Evolutionary conservation across 1,140 invertebrate species (phyloP).

Genomic region (Drosophila aff.): DNA sequence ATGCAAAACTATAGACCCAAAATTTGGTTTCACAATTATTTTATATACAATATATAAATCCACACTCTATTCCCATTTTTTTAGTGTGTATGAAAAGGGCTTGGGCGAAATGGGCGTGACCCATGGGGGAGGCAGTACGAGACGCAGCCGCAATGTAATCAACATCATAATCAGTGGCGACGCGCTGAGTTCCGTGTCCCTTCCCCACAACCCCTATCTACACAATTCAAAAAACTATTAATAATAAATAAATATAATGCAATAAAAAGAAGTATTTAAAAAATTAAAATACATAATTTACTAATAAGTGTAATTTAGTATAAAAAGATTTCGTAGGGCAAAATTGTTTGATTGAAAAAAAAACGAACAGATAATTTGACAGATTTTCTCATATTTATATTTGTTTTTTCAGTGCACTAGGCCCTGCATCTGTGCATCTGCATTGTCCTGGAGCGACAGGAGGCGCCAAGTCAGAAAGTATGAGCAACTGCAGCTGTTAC

Average conservation of each 20-base stretch:
- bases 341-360: too few relatives aligned
- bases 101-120: not conserved
- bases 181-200: constrained; percentile 11
- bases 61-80: too few relatives aligned
- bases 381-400: too few relatives aligned
- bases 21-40: not conserved
- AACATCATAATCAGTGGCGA: constrained; percentile 65
- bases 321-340: not conserved
- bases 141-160: constrained; percentile 54
- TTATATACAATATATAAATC: too few relatives aligned
- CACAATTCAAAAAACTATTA: not conserved
- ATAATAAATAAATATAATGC: not conserved
- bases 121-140: not conserved
- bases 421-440: constrained; percentile 38
- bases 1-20: not conserved
- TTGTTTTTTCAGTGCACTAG: constrained; percentile 10
- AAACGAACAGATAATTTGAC: too few relatives aligned
- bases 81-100: constrained; percentile 1
- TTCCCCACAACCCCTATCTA: not conserved
- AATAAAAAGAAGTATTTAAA: not conserved
- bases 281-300: too few relatives aligned
- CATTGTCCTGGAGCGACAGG: constrained; percentile 61
- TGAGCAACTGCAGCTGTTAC: constrained; percentile 34
- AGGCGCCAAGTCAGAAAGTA: constrained; percentile 22
- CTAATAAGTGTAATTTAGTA: not conserved